phyloP scores from a whole-genome alignment of 2,888 invertebrate species.

The Hirtodrosophila confusa region DNA sequence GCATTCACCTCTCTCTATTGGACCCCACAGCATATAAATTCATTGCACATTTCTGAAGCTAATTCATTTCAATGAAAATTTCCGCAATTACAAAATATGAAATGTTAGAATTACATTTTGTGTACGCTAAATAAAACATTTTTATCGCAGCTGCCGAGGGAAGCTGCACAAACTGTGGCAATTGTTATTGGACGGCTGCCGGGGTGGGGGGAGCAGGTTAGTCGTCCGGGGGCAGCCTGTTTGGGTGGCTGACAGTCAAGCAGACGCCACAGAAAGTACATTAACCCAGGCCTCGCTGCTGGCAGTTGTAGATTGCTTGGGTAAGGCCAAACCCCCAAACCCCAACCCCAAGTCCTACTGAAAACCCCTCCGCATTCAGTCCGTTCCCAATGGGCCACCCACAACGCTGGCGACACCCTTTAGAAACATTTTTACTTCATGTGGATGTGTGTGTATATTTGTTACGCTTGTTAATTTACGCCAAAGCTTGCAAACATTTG shows the following conservation, averaged over 20 bases:
- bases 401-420: slow-evolving; percentile 60
- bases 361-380: slow-evolving; percentile 13
- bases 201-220: neutral
- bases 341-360: neutral
- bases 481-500: slow-evolving; percentile 56
- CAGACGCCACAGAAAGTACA: slow-evolving; percentile 72
- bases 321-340: slow-evolving; percentile 24
- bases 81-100: slow-evolving; percentile 70
- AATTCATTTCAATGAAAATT: slow-evolving; percentile 77
- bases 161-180: slow-evolving; percentile 41
- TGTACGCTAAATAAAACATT: slow-evolving; percentile 63
- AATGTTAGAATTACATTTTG: slow-evolving; percentile 68
- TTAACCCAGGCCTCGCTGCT: slow-evolving; percentile 63
- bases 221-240: slow-evolving; percentile 5
- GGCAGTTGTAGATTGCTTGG: slow-evolving; percentile 36
- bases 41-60: slow-evolving; percentile 46
- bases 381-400: slow-evolving; percentile 20
- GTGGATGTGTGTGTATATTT: slow-evolving; percentile 36
- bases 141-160: slow-evolving; percentile 35
- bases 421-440: slow-evolving; percentile 47
- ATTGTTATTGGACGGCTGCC: slow-evolving; percentile 1
- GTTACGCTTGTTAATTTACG: slow-evolving; percentile 72
- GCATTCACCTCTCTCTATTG: slow-evolving; percentile 56
- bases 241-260: slow-evolving; percentile 57
- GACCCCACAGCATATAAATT: slow-evolving; percentile 27